Evolutionary conservation across 64 coral and sea anemone species (phyloP), one percentile per base, ranked within the genome.

Genomic region (Pachyseris speciosa): DNA sequence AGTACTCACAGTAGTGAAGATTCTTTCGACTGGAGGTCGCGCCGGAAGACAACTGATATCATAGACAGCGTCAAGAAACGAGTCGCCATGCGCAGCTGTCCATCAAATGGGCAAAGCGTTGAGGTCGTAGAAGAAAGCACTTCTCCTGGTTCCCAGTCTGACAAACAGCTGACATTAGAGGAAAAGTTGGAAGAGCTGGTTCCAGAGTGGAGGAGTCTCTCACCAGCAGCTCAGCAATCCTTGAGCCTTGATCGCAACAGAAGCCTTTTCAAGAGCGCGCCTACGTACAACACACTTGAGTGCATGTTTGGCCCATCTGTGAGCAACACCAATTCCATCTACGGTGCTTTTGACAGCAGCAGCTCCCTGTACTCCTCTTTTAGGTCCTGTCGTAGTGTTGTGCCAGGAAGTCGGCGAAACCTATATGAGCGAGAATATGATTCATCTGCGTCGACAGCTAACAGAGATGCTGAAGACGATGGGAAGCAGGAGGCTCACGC

Each of bases 31-130:
- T 90, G 88, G 88, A 90, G 49, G 51, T 11, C 65, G 11, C 77
- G 77, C 17, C 88, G 88, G 5, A 80, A 67, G n/a, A 90, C 88
- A 3, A 52, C 74, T 45, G 61, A 80, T 13, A 79, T 90, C 31
- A 90, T 90, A 26, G 88, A 90, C 32, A 90, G 88, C 45, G 74
- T 90, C 26, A 90, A 90, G 51, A 90, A 90, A 22, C 88, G 88
- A 2, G 51, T 90, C 9, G 88, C 60, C 15, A 80, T 39, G 66
- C 26, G 24, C 19, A 78, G 48, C 15, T 70, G 25, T 19, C 61
- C 38, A 20, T 4, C 42, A 2, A 48, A 13, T 10, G 64, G 43
- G 36, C 40, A 42, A 31, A 19, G 31, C n/a, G 20, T 2, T 60
- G 77, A 81, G 60, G 19, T 32, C 13, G 52, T 12, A 25, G 53